phyloP scores from a whole-genome alignment of 2,797 vertebrate genomes.

The Helostoma temminkii region DNA sequence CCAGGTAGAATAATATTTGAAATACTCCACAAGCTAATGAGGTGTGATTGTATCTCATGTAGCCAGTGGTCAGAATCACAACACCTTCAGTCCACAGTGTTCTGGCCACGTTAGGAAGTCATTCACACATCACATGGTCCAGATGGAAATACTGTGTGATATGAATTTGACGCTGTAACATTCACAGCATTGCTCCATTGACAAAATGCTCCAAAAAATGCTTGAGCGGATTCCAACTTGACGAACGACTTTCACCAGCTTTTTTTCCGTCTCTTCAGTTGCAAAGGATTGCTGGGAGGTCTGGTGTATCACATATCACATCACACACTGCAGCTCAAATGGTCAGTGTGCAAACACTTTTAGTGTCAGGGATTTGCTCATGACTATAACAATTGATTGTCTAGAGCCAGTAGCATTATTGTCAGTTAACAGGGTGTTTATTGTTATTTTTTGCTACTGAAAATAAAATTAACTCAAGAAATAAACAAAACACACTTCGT shows the following conservation, averaged over 20 bases:
- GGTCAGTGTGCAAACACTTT: slow-evolving; percentile 55
- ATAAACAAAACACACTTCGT: neutral
- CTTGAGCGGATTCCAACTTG: slow-evolving; percentile 57
- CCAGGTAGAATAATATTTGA: neutral
- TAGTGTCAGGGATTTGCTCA: slow-evolving; percentile 61
- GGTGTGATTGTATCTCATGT: neutral
- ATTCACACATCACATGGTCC: slow-evolving; percentile 4
- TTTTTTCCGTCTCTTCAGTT: slow-evolving; percentile 35
- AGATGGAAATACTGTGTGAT: slow-evolving; percentile 54
- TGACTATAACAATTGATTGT: slow-evolving; percentile 40
- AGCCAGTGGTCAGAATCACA: slow-evolving; percentile 14
- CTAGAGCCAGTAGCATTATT: slow-evolving; percentile 49
- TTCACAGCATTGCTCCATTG: slow-evolving; percentile 67
- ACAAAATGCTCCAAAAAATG: slow-evolving; percentile 57
- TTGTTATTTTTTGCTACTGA: neutral
- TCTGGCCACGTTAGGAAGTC: slow-evolving; percentile 27
- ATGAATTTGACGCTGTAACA: slow-evolving; percentile 55
- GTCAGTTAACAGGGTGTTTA: slow-evolving; percentile 23
- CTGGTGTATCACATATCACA: slow-evolving; percentile 54
- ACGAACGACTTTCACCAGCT: slow-evolving; percentile 66
- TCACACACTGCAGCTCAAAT: slow-evolving; percentile 57
- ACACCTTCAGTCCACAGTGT: slow-evolving; percentile 18
- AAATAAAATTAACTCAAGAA: neutral
- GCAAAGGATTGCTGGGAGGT: slow-evolving; percentile 45
- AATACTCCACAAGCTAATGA: no score